A percentile compares a stretch with the other conserved stretches of the same genome.
Conservation (phyloP, 2,797 vertebrate species). For the Anguilla pacifica region DNA sequence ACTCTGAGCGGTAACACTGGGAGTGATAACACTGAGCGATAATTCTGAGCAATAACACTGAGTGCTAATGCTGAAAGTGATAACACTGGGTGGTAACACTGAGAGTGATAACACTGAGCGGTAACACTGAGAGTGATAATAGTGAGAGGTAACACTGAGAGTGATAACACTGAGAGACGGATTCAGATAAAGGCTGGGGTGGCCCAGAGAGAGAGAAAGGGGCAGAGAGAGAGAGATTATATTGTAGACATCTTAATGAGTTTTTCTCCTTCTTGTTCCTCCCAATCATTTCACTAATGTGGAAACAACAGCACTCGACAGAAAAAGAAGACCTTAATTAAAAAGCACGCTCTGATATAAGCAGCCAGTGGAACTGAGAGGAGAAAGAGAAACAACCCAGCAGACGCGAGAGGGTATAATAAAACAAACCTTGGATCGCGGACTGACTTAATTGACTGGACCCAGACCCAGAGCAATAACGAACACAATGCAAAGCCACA, state of each 20-base stretch:
- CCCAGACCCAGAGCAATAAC: neutral
- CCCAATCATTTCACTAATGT: conserved; percentile 14
- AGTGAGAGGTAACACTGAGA: too few species aligned
- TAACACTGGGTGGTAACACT: too few species aligned
- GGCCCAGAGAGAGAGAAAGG: neutral
- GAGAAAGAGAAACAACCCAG: neutral
- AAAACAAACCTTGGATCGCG: neutral
- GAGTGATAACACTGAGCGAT: too few species aligned
- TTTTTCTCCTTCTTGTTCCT: neutral
- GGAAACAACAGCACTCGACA: neutral
- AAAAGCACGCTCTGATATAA: neutral
- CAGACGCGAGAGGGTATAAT: neutral
- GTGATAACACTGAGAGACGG: neutral
- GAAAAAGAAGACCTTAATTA: conserved; percentile 11
- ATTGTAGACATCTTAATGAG: neutral
- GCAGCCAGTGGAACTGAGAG: neutral
- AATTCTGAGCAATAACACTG: neutral
- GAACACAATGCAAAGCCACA: neutral
- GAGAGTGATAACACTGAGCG: too few species aligned
- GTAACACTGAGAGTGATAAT: too few species aligned
- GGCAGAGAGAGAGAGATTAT: neutral
- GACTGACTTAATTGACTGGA: conserved; percentile 4
- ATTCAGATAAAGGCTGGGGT: neutral
- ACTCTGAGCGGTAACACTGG: too few species aligned
- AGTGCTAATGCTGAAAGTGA: too few species aligned